These are phyloP conservation scores for Vimba vimba DNA, from an alignment of 2,113 vertebrate genomes.

Conservation along the genomic window DNA sequence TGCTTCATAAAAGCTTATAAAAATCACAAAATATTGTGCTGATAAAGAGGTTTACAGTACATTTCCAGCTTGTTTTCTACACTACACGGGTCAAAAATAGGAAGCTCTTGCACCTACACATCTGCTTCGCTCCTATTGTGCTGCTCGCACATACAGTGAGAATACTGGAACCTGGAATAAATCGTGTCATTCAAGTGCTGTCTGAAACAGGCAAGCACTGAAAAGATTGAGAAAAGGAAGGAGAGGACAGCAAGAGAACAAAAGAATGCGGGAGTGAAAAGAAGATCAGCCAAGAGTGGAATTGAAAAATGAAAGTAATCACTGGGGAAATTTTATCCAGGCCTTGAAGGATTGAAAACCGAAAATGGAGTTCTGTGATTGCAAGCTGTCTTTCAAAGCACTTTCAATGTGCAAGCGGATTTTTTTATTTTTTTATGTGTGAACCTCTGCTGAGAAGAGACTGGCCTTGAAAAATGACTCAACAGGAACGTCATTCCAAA, in stretches of 20 bases:
- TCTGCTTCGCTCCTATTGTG: background rate
- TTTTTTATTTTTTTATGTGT: background rate
- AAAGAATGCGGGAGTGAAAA: background rate
- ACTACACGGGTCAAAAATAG: background rate
- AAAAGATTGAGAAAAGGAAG: background rate
- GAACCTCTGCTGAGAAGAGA: background rate
- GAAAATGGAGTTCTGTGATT: conserved; percentile 19
- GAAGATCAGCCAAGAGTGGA: background rate
- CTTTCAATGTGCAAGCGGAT: background rate
- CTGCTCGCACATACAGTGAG: background rate
- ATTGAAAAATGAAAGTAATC: conserved; percentile 5
- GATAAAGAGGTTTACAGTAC: background rate
- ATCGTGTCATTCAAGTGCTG: background rate
- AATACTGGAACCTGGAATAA: background rate
- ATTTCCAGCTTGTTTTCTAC: background rate
- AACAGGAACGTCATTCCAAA: background rate
- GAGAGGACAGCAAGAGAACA: background rate
- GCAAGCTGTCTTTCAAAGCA: background rate
- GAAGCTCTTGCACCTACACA: background rate
- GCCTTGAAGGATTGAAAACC: background rate
- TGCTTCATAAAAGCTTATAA: background rate
- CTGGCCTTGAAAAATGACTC: conserved; percentile 1
- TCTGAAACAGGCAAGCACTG: background rate
- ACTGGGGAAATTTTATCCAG: conserved; percentile 16
- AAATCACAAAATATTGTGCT: background rate